Percentiles rank a stretch among this genome's conserved stretches.
Conservation (phyloP, 2,888 invertebrate genomes). For the Drosophila leonis region DNA sequence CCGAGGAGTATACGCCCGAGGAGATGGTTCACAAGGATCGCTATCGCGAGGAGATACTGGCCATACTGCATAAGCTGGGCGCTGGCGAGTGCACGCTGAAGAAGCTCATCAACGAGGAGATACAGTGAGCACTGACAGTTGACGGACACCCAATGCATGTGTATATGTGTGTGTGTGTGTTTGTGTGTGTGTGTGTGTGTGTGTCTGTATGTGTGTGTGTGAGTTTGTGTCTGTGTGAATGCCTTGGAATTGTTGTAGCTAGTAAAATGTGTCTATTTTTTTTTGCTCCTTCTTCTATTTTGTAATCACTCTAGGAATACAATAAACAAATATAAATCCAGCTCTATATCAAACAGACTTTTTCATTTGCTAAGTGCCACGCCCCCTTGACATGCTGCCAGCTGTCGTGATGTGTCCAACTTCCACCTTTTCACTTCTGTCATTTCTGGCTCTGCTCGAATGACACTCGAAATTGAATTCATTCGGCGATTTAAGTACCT, state of each 20-base stretch:
- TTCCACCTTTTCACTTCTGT: background rate
- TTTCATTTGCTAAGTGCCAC: background rate
- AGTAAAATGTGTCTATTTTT: constrained; percentile 23
- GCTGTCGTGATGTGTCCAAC: background rate
- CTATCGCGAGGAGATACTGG: constrained; percentile 84
- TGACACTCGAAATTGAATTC: background rate
- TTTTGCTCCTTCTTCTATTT: constrained; percentile 32
- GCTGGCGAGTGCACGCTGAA: constrained; percentile 85
- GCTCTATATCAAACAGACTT: constrained; percentile 17
- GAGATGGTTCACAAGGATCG: constrained; percentile 81
- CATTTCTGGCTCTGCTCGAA: background rate
- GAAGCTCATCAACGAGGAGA: constrained; percentile 83
- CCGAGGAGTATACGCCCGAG: constrained; percentile 78
- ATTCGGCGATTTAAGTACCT: background rate
- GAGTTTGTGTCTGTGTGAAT: constrained; percentile 7
- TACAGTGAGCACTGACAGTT: constrained; percentile 58
- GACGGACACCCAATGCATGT: constrained; percentile 11
- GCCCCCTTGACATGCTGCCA: background rate
- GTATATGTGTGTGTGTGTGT: constrained; percentile 15
- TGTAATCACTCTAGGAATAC: constrained; percentile 50
- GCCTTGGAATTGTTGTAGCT: constrained; percentile 31
- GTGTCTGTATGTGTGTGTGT: constrained; percentile 8
- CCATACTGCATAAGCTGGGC: constrained; percentile 82
- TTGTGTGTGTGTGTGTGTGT: constrained; percentile 12
- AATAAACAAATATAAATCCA: constrained; percentile 49